phyloP scores from a whole-genome alignment of 2,888 invertebrate genomes.

The Anaspis maculata region DNA sequence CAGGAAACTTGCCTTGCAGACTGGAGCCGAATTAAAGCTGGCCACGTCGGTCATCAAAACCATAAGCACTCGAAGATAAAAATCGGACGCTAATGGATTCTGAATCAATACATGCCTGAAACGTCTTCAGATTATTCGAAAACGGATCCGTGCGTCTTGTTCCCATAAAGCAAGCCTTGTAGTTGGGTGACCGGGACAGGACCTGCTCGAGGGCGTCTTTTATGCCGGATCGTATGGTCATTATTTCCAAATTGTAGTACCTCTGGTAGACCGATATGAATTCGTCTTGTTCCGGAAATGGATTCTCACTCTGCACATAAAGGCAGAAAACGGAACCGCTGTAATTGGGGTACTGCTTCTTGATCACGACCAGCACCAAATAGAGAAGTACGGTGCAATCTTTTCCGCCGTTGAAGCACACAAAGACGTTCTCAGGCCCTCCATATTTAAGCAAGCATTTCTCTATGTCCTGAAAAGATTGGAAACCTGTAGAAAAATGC shows the following conservation, averaged over 20 bases:
- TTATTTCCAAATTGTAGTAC: constrained; percentile 66
- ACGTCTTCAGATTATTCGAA: constrained; percentile 55
- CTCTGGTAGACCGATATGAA: constrained; percentile 66
- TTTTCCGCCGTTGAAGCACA: constrained; percentile 98
- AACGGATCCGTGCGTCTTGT: constrained; percentile 82
- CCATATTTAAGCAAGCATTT: constrained; percentile 55
- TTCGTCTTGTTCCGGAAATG: constrained; percentile 78
- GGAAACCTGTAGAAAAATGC: too few species aligned
- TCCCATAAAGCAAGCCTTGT: constrained; percentile 89
- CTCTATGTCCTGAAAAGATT: constrained; percentile 50
- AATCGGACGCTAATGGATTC: constrained; percentile 5
- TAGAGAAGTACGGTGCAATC: constrained; percentile 92
- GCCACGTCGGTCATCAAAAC: too few species aligned
- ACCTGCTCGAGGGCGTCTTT: constrained; percentile 61
- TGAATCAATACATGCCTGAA: constrained; percentile 51
- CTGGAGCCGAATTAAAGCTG: too few species aligned
- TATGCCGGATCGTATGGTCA: constrained; percentile 60
- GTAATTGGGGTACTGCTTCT: constrained; percentile 31
- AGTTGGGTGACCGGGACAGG: constrained; percentile 46
- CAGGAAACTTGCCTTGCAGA: too few species aligned
- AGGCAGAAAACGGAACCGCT: constrained; percentile 52
- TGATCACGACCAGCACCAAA: constrained; percentile 49
- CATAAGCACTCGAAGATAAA: too few species aligned
- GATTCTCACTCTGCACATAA: constrained; percentile 71
- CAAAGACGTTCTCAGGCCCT: constrained; percentile 66